These are phyloP conservation scores for Cercocebus atys DNA, from an alignment of 2,113 vertebrate genomes.

Conservation along the genomic window DNA sequence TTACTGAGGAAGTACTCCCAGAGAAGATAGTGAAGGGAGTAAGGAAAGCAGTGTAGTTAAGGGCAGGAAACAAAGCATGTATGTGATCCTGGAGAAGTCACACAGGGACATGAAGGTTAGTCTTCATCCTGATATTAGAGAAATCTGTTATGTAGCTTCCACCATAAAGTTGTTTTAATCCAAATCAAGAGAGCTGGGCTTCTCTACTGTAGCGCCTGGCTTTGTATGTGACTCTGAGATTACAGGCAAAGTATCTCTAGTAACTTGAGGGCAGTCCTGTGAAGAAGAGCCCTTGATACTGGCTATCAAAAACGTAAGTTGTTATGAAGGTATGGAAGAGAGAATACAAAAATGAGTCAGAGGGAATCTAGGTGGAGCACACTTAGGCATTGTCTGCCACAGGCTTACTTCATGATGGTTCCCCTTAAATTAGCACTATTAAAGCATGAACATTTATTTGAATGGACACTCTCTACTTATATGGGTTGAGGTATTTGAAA, in stretches of 20 bases:
- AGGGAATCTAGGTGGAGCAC: not conserved
- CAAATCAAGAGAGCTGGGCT: not conserved
- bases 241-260: not conserved
- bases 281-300: not conserved
- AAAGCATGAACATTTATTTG: constrained; percentile 13
- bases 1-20: not conserved
- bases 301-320: not conserved
- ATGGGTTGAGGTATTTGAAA: constrained; percentile 12
- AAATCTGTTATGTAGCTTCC: not conserved
- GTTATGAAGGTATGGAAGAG: not conserved
- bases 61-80: not conserved
- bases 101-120: not conserved
- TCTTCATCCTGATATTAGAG: not conserved
- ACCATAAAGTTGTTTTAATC: not conserved
- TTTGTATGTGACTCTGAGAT: constrained; percentile 10
- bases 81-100: not conserved
- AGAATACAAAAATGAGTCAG: not conserved
- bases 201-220: not conserved
- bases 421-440: constrained; percentile 16
- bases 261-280: not conserved
- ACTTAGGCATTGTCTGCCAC: not conserved
- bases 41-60: not conserved
- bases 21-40: not conserved
- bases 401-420: constrained; percentile 3
- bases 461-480: not conserved